Evolutionary conservation across 2,888 invertebrate genomes (phyloP).

Genomic region (Conus canariensis): DNA sequence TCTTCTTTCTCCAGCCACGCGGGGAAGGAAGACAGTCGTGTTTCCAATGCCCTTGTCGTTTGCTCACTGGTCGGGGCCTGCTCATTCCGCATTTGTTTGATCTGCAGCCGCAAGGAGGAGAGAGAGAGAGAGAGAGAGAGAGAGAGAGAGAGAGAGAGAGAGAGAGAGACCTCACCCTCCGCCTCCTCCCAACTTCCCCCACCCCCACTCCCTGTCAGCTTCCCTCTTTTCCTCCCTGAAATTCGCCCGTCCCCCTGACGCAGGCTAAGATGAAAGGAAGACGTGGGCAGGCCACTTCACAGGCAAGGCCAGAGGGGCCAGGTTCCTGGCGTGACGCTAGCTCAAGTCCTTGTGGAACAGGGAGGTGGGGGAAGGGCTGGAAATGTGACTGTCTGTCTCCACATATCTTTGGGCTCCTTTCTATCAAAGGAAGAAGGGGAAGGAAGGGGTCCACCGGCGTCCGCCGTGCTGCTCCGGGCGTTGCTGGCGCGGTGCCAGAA

Average conservation of each 20-base stretch:
- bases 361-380: background rate
- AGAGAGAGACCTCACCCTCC: too few species aligned
- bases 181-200: too few species aligned
- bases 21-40: background rate
- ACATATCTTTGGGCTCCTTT: background rate
- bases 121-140: too few species aligned
- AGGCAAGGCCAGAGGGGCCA: slow-evolving; percentile 26
- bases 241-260: background rate
- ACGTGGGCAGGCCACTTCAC: slow-evolving; percentile 12
- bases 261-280: slow-evolving; percentile 20
- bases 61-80: slow-evolving; percentile 4
- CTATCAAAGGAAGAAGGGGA: too few species aligned
- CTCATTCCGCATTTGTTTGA: slow-evolving; percentile 26
- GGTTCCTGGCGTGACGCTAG: slow-evolving; percentile 24
- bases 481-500: too few species aligned
- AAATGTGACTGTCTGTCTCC: background rate
- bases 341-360: background rate
- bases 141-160: too few species aligned
- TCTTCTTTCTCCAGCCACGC: background rate
- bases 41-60: background rate
- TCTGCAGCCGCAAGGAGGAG: slow-evolving; percentile 24
- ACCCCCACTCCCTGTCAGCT: too few species aligned
- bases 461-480: too few species aligned
- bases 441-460: too few species aligned
- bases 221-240: background rate